Base-by-base conservation (phyloP, 2,888 invertebrate species). In the Villa cingulata region DNA sequence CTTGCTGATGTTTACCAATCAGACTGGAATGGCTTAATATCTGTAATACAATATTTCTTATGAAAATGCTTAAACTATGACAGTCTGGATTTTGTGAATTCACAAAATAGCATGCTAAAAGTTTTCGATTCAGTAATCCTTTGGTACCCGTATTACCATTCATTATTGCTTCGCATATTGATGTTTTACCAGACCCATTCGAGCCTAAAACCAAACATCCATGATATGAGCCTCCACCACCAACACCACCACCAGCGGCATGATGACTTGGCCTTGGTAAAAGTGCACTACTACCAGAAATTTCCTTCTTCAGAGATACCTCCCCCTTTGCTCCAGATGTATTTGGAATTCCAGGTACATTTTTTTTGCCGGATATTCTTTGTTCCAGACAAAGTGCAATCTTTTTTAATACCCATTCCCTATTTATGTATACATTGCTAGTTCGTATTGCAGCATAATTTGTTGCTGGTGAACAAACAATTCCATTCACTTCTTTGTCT, bases 321-420 rank as follows among this genome's bases (percentile, higher is more conserved):
- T 55, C 53, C 18, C 29, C 46, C 4, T 52, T 51, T 23, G 43
- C 46, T 23, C 47, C 47, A 10, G 56, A 43, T 16, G 55, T 48
- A 10, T 51, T 48, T 9, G 36, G 16, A 16, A 16, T 5, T 36
- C 36, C 36, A 14, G 16, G 16, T 16, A 50, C 43, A 10, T 51
- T 48, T 48, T 90, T 87, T 54, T 84, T 83, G 16, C 79, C 78
- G 0, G 87, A 82, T 1, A 86, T 83, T 50, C 92, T 72, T 68
- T 90, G 89, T 62, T 96, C 94, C 57, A 96, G 66, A 57, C 91
- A 92, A 59, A 94, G 85, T 2, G 85, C 83, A 34, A 96, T 76
- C 70, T 96, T 95, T 70, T 89, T 86, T 59, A 95, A 88, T 7
- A 89, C 90, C 95, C 95, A 96, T 69, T 96, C 95, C 10, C 95